Percentiles rank a stretch among this genome's conserved stretches.
Conservation (phyloP, 2,113 vertebrate species). For the Grammomys dolichurus region DNA sequence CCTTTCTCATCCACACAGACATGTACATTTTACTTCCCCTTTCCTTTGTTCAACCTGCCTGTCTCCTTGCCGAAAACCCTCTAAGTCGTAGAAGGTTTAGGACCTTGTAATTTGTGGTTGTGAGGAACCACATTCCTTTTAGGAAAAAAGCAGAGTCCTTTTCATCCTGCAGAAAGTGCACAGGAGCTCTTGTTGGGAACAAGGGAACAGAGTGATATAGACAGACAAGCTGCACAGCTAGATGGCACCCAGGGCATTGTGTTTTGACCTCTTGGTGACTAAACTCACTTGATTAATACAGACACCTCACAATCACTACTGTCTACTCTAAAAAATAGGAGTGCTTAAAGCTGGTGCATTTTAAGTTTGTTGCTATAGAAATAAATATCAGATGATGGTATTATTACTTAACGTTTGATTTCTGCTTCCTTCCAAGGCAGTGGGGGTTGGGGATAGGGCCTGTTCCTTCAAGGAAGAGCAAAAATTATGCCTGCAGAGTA, state of each 20-base stretch:
- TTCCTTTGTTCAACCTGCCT: not conserved
- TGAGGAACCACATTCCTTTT: not conserved
- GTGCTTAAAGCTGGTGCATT: not conserved
- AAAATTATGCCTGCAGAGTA: conserved; percentile 16
- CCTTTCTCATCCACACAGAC: not conserved
- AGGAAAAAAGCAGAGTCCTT: not conserved
- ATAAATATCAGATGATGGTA: not conserved
- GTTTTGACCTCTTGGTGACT: not conserved
- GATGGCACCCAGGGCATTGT: rapidly evolving
- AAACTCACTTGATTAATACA: not conserved
- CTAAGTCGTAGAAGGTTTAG: not conserved
- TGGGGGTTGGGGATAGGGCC: rapidly evolving
- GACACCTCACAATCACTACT: not conserved
- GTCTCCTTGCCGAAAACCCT: not conserved
- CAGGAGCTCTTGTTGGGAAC: not conserved
- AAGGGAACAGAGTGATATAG: not conserved
- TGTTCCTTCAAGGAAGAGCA: not conserved
- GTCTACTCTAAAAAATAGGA: not conserved
- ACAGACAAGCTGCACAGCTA: not conserved
- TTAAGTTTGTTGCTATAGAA: conserved; percentile 28
- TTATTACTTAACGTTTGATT: not conserved
- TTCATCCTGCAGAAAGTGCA: not conserved
- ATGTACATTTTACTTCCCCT: not conserved
- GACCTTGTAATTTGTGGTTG: not conserved
- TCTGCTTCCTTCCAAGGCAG: not conserved